Conservation (phyloP, 2,113 vertebrate species). For the Myrmophylax atrothorax region DNA sequence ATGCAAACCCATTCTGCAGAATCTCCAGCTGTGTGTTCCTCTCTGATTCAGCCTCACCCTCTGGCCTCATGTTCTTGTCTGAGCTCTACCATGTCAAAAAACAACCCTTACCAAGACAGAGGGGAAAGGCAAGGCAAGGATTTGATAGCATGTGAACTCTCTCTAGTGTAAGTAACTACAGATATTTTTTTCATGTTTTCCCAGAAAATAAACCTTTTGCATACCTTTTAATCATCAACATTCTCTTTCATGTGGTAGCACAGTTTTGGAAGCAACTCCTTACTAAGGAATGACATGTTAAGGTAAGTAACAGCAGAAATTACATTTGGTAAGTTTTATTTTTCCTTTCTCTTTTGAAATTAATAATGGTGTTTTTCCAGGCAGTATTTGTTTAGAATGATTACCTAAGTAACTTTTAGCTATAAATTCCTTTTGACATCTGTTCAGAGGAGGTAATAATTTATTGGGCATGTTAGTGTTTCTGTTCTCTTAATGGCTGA, state of each 20-base stretch:
- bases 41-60: background rate
- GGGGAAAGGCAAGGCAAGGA: background rate
- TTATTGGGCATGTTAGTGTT: background rate
- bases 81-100: background rate
- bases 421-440: background rate
- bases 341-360: background rate
- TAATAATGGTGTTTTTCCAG: background rate
- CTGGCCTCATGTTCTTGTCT: background rate
- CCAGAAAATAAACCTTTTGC: background rate
- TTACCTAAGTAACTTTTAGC: background rate
- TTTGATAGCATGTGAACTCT: background rate
- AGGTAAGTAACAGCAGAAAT: background rate
- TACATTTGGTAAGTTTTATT: background rate
- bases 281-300: background rate
- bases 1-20: background rate
- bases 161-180: background rate
- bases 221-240: background rate
- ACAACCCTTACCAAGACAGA: background rate
- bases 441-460: background rate
- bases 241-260: background rate
- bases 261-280: background rate
- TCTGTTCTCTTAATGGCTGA: background rate
- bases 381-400: background rate
- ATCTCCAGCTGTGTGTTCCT: background rate
- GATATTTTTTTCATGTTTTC: background rate